Percentiles rank a stretch among this genome's conserved stretches.
Conservation (phyloP, 2,113 vertebrate genomes). For the Rissa tridactyla region DNA sequence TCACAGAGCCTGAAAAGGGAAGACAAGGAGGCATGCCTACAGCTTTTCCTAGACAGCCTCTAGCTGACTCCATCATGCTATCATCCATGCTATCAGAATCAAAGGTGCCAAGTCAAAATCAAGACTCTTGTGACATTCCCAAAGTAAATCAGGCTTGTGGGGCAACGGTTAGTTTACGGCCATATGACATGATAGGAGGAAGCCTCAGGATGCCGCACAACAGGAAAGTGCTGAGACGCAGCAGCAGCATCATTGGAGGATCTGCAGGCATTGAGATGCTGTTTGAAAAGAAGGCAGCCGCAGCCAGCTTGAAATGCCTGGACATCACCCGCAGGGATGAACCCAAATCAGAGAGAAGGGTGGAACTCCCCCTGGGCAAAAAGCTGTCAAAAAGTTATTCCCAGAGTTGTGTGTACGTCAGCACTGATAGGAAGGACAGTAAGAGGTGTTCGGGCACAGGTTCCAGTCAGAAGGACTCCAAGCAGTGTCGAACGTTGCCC, state of each 20-base stretch:
- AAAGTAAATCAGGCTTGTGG: conserved; percentile 78
- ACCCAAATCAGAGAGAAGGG: conserved; percentile 71
- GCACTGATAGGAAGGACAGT: conserved; percentile 64
- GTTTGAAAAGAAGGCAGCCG: conserved; percentile 81
- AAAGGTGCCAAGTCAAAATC: conserved; percentile 85
- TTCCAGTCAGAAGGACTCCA: conserved; percentile 81
- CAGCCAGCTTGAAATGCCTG: conserved; percentile 73
- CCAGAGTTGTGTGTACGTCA: conserved; percentile 79
- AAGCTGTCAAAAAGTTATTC: conserved; percentile 87
- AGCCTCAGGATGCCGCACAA: conserved; percentile 81
- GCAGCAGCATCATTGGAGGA: conserved; percentile 79
- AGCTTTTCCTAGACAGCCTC: conserved; percentile 86
- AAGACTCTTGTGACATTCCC: conserved; percentile 83
- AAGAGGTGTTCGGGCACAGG: conserved; percentile 71
- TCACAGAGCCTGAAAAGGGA: conserved; percentile 90
- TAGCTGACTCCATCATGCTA: conserved; percentile 86
- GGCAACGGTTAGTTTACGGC: conserved; percentile 78
- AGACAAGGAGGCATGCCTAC: conserved; percentile 88
- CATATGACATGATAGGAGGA: conserved; percentile 77
- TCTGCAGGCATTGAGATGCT: conserved; percentile 81
- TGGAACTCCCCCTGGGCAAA: conserved; percentile 78
- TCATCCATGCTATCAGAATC: conserved; percentile 89
- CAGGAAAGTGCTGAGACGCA: conserved; percentile 80
- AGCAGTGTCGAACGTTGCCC: conserved; percentile 81
- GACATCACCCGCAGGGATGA: conserved; percentile 71